Percentiles rank a stretch among this genome's conserved stretches.
Conservation (phyloP, 2,888 invertebrate genomes). For the Hesperia comma region DNA sequence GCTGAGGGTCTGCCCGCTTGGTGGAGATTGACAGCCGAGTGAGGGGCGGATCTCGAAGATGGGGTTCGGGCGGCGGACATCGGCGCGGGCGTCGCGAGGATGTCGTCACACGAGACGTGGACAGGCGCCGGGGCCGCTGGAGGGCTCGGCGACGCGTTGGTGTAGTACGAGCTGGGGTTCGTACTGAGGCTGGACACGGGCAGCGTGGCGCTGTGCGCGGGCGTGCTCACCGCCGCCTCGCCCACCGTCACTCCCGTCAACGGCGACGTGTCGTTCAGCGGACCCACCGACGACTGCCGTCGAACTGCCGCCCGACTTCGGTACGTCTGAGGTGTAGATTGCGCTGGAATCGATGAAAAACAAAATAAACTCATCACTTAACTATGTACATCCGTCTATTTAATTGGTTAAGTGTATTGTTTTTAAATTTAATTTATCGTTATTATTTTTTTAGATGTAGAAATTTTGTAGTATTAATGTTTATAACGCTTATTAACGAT, state of each 20-base stretch:
- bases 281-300: constrained; percentile 85
- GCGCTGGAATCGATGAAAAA: constrained; percentile 75
- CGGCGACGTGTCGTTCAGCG: constrained; percentile 82
- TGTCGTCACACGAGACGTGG: constrained; percentile 78
- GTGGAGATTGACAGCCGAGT: constrained; percentile 76
- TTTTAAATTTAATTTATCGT: not conserved
- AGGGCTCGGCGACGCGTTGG: constrained; percentile 85
- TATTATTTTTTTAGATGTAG: not conserved
- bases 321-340: constrained; percentile 85
- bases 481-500: not conserved
- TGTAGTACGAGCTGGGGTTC: constrained; percentile 84
- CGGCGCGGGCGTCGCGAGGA: constrained; percentile 67
- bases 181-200: constrained; percentile 83
- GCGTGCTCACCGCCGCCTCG: constrained; percentile 74
- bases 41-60: constrained; percentile 76
- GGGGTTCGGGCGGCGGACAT: constrained; percentile 63
- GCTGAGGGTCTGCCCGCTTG: constrained; percentile 74
- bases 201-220: constrained; percentile 76
- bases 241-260: constrained; percentile 67
- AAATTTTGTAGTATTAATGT: not conserved
- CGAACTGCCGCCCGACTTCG: constrained; percentile 84
- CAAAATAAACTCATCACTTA: constrained; percentile 10
- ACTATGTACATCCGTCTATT: not conserved
- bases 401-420: not conserved
- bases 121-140: constrained; percentile 73